Evolutionary conservation across 2,888 invertebrate species (phyloP), one percentile per base, ranked within the genome.

Genomic region (Catocala fraxini): DNA sequence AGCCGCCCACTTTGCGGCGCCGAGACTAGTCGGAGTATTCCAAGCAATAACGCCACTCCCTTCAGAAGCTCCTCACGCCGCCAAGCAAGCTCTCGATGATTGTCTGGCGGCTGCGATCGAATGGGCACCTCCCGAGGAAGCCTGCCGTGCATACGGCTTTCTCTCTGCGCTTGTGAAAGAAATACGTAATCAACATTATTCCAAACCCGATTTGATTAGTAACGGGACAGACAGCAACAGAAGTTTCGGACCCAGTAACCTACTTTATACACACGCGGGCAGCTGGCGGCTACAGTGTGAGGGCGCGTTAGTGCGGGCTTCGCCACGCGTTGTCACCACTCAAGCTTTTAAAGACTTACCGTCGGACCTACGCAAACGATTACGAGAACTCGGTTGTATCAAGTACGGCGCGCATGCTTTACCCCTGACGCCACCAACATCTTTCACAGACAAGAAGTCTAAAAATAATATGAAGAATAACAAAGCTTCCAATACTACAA

Each of bases 61-160:
- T 0, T 65, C 77, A 3, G 83, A 83, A 12, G 67, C 69, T n/a
- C 84, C 86, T 0, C 74, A 69, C 0, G 66, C 85, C 10, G 90
- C 88, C 0, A 70, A 76, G 48, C 85, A 84, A 43, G 88, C 90
- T 0, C 90, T 99, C 10, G 97, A 98, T 83, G 97, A 97, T 63
- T 96, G 97, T 73, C 95, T 99, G 68, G 91, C 97, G 15, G 95
- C 96, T 10, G 97, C 98, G 0, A 96, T 98, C 0, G 97, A 97
- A 66, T 95, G 96, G 63, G 94, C 98, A 43, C 96, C 97, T 0
- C 96, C 98, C 0, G 98, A 98, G 68, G 97, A 97, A 83, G 96
- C 97, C 0, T 98, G 98, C 85, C 95, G 96, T 60, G 96, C 97
- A 65, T 98, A 98, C 80, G 93, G 95, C 0, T 94, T 94, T 33